These are phyloP conservation scores for Cirrhinus molitorella DNA, from an alignment of 2,797 vertebrate genomes.

Conservation along the genomic window DNA sequence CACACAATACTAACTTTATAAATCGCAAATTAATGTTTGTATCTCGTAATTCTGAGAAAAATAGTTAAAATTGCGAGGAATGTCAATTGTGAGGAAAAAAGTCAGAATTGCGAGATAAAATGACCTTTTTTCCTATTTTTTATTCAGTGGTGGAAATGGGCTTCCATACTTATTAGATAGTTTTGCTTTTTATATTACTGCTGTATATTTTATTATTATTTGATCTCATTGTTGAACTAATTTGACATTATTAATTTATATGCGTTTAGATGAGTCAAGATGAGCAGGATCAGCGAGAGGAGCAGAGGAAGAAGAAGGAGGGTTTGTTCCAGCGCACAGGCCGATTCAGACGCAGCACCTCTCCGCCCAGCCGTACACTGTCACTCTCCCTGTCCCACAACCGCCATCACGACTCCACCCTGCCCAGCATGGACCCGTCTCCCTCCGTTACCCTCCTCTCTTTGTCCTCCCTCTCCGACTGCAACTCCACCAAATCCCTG, in stretches of 20 bases:
- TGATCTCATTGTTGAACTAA: background rate
- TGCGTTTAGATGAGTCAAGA: constrained; percentile 80
- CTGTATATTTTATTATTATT: background rate
- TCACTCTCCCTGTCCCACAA: constrained; percentile 76
- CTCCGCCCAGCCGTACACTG: constrained; percentile 78
- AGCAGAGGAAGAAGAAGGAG: constrained; percentile 83
- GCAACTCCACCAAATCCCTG: constrained; percentile 91
- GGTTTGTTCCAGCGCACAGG: constrained; percentile 85
- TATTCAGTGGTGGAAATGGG: too few species aligned
- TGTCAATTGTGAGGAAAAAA: too few species aligned
- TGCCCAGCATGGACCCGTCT: constrained; percentile 78
- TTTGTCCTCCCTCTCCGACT: constrained; percentile 89
- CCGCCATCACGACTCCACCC: constrained; percentile 73
- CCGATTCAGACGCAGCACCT: constrained; percentile 77
- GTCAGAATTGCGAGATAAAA: too few species aligned
- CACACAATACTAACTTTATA: too few species aligned
- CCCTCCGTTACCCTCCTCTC: constrained; percentile 87
- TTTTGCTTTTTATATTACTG: background rate
- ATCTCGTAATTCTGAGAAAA: too few species aligned
- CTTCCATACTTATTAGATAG: too few species aligned
- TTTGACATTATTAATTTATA: background rate
- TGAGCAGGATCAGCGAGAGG: constrained; percentile 80
- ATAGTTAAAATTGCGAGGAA: too few species aligned
- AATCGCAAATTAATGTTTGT: too few species aligned
- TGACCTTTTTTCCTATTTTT: too few species aligned